A percentile compares a stretch with the other conserved stretches of the same genome.
Evolutionary conservation across 2,113 vertebrate genomes (phyloP).

Genomic region (Lasiurus borealis): DNA sequence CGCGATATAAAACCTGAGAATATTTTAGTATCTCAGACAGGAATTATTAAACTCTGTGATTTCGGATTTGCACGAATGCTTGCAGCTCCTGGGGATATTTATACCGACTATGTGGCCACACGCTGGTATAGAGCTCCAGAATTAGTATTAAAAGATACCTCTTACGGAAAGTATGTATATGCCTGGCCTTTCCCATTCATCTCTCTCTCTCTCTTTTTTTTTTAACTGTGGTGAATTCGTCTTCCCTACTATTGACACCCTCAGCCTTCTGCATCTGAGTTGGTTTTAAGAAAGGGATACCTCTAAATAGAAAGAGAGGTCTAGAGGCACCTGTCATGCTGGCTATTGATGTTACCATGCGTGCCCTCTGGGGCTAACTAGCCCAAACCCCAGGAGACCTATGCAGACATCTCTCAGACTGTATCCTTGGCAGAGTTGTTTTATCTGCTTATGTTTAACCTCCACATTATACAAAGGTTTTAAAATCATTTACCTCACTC

Average conservation of each 20-base stretch:
- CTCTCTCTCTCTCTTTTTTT: background rate
- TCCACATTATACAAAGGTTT: conserved; percentile 8
- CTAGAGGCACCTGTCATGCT: background rate
- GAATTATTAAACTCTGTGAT: conserved; percentile 85
- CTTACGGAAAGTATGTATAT: conserved; percentile 79
- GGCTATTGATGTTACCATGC: background rate
- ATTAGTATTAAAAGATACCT: conserved; percentile 81
- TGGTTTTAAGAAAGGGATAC: background rate
- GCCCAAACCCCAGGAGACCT: background rate
- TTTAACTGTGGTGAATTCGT: background rate
- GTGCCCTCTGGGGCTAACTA: background rate
- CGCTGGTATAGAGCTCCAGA: conserved; percentile 82
- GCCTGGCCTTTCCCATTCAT: background rate
- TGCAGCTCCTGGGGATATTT: conserved; percentile 82
- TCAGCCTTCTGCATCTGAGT: conserved; percentile 16
- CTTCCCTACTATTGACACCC: background rate
- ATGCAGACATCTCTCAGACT: background rate
- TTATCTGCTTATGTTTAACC: background rate
- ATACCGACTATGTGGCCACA: conserved; percentile 83
- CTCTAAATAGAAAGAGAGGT: background rate
- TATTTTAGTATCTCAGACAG: conserved; percentile 82
- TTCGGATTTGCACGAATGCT: conserved; percentile 84
- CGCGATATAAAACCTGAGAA: conserved; percentile 85
- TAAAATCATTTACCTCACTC: conserved; percentile 18
- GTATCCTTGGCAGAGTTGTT: background rate